Evolutionary conservation across 2,113 vertebrate species (phyloP), one percentile per base, ranked within the genome.

Genomic region (Perccottus glenii): DNA sequence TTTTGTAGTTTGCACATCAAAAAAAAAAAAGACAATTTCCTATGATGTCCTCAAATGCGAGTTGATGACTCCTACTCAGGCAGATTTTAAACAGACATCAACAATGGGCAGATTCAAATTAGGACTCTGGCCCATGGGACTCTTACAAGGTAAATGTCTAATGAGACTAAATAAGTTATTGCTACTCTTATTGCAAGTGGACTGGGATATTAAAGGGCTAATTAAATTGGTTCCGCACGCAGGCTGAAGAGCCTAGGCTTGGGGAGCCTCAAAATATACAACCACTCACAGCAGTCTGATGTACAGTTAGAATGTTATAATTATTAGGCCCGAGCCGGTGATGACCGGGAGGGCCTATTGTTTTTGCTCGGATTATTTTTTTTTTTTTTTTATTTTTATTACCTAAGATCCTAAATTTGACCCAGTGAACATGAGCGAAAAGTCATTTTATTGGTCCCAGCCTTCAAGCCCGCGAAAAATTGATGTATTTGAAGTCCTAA

Each of bases 121-220:
- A 82, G 64, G 36, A 72, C 46, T 70, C 27, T 7, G 55, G n/a
- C 85, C 78, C 73, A 36, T 11, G 82, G 83, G 84, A 75, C 59
- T 74, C 75, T 74, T 78, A 62, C 86, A 77, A 81, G 69, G 77
- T 80, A 80, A 85, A 82, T 10, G 67, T 78, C 66, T 87, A 86
- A 86, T 84, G 74, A 76, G 70, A 75, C 64, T 84, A 82, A 81
- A 83, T 85, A 85, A 81, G 80, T 84, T 83, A 85, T 82, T 77
- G 77, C 81, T 77, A 69, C 80, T 81, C 76, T 69, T 84, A 73
- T 78, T 84, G 70, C 61, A 19, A 72, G 67, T 35, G 81, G 76
- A 82, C 84, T 65, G 62, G 79, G 81, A 83, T 84, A 87, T 79
- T 87, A 83, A 82, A 77, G 75, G 27, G 63, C 77, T 83, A 85